Evolutionary conservation across 2,888 invertebrate genomes (phyloP), one percentile per base, ranked within the genome.

Genomic region (Pterostichus madidus): DNA sequence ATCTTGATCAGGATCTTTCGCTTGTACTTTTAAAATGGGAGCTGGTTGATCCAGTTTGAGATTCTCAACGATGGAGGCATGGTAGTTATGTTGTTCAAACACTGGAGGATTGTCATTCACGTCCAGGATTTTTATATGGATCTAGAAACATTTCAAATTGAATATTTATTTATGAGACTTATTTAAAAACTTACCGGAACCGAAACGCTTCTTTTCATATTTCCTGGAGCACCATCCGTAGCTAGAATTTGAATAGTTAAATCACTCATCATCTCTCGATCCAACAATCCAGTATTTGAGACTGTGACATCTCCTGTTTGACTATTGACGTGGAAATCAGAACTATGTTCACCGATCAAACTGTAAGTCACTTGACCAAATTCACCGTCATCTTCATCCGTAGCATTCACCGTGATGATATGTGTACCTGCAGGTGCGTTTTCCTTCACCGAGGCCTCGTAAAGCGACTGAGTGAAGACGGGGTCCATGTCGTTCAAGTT

Each of bases 401-500:
- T 91, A 0, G 97, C 97, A 83, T 92, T 93, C 0, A 97, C 95
- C 53, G 93, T 93, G 0, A 95, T 90, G 0, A 97, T 94, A 3
- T 92, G 92, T 0, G 96, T 96, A 0, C 95, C 96, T 0, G 92
- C 91, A 0, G 93, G 92, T 0, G 96, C 92, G 87, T 97, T 96
- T 89, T 98, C 97, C 0, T 93, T 91, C 0, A 97, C 92, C 0
- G 92, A 92, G 0, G 94, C 95, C 80, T 93, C 93, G 87, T 97
- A 97, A 6, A 90, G 90, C 71, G 92, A 90, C 84, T 93, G 91
- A 0, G 92, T 91, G 88, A 98, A 98, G 71, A 92, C 91, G 0
- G 98, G 98, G 87, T 95, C 94, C 87, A 97, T 96, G 87, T 98
- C 98, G 86, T 98, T 98, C 0, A 96, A 93, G 88, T 98, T 98